Base-by-base conservation (phyloP, 2,113 vertebrate species). In the Prolemur simus region DNA sequence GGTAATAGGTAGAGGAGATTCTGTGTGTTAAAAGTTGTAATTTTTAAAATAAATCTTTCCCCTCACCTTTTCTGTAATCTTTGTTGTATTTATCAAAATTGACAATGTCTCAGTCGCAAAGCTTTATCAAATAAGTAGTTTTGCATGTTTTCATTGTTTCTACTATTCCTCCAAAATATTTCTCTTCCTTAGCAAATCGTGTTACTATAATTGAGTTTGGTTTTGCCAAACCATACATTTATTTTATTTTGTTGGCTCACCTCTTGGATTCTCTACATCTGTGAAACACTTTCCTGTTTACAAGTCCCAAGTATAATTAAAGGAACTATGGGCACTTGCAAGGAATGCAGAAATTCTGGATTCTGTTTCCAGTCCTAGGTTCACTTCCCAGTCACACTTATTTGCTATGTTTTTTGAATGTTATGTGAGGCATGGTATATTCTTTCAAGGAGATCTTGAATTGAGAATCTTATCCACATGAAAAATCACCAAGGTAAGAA, bases 251-350 rank as follows among this genome's bases (percentile, higher is more conserved):
- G 47, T 83, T 98, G 91, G 23, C 49, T 68, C 89, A 73, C 95
- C 63, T 89, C 84, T 98, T 96, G 95, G 52, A 64, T 97, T 95
- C 93, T 95, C 64, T 96, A 96, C 52, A 86, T 97, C 84, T 96
- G 39, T 97, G 96, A 97, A 98, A 90, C 74, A 89, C 92, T 98
- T 97, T 97, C 49, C 82, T 97, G 92, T 97, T 98, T 97, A 96
- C 25, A 92, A 96, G 84, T 74, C 93, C 89, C 7, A 68, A 81
- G 68, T 93, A 85, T 86, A 97, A 97, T 97, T 93, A 97, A 91
- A 97, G 96, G 92, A 98, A 98, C 92, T 96, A 95, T 95, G 87
- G 97, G 78, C 96, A 95, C 92, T 97, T 97, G 71, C 68, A 82
- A 97, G 96, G 97, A 98, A 98, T 98, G 95, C 91, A 97, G 95